A percentile compares a stretch with the other conserved stretches of the same genome.
These are phyloP conservation scores for Paratilapia polleni DNA, from an alignment of 2,113 vertebrate genomes.

Conservation along the genomic window DNA sequence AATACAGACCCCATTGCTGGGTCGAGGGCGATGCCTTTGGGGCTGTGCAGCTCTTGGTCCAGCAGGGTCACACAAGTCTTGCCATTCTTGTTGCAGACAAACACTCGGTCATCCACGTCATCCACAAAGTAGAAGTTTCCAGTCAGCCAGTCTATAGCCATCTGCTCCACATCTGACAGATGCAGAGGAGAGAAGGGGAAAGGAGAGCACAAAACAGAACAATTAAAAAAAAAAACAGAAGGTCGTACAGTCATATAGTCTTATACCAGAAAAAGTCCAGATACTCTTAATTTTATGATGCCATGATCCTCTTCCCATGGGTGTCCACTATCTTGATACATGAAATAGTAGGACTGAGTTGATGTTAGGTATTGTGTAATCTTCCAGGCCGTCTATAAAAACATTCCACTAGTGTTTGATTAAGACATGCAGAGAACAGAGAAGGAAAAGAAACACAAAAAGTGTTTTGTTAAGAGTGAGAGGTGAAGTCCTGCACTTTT, in stretches of 20 bases:
- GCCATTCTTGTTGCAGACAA: conserved; percentile 94
- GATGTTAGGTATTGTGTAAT: conserved; percentile 15
- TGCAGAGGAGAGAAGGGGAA: background rate
- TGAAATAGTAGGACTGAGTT: background rate
- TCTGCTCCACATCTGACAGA: conserved; percentile 93
- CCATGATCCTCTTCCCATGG: background rate
- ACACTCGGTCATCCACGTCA: conserved; percentile 94
- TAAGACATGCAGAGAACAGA: background rate
- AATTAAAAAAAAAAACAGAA: background rate
- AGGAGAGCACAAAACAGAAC: conserved; percentile 4
- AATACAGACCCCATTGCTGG: conserved; percentile 92
- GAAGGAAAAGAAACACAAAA: background rate
- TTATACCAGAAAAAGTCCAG: conserved; percentile 11
- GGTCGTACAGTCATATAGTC: background rate
- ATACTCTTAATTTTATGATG: conserved; percentile 13
- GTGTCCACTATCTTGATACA: conserved; percentile 1
- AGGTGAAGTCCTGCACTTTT: conserved; percentile 3
- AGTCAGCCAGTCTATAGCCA: conserved; percentile 98
- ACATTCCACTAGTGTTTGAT: conserved; percentile 17
- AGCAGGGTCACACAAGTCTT: conserved; percentile 94
- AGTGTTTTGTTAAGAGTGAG: background rate
- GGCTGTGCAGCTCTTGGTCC: conserved; percentile 95
- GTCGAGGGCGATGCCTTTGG: conserved; percentile 95
- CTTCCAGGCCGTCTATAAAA: conserved; percentile 10
- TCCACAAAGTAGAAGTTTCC: conserved; percentile 99